Evolutionary conservation across 2,113 vertebrate genomes (phyloP), one percentile per base, ranked within the genome.

Genomic region (Silurus glanis): DNA sequence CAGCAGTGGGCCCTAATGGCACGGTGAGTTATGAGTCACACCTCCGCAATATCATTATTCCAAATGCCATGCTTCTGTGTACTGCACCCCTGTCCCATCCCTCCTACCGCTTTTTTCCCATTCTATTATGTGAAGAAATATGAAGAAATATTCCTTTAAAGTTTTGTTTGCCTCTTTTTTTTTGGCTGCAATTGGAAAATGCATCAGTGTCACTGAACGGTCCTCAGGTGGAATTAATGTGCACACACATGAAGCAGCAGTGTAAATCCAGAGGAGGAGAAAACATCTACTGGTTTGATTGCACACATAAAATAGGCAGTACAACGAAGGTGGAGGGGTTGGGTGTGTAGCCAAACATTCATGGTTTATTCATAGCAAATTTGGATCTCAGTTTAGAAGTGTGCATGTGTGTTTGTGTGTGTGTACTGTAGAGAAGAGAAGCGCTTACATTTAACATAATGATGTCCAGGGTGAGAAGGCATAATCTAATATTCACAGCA

Each of bases 21-120:
- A 84, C 23, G 62, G 49, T 79, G 83, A 79, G 62, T 89, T 86
- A 89, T 83, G 85, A 88, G 87, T 55, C 79, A 84, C 72, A 83
- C 21, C 79, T 72, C 85, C 51, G 64, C 81, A 75, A 87, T 89
- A 91, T 82, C 86, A 85, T 88, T 89, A 80, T 89, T 91, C 69
- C 84, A 91, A 87, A 90, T 86, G 81, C 83, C 90, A 89, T 53
- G 86, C 84, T 74, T 83, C 74, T 56, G 61, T 62, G 12, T 80
- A 83, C 59, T 81, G 49, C 23, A 55, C 55, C 84, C 72, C 74
- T n/a, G 51, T 56, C 59, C 45, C 45, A 2, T 19, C 14, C 16
- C 59, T 6, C 59, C 59, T 1, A 16, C 59, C 19, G 2, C 59
- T 17, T 5, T 6, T 6, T 19, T 6, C 17, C 4, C 59, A 23